A percentile compares a stretch with the other conserved stretches of the same genome.
Evolutionary conservation across 2,888 invertebrate species (phyloP).

Genomic region (Limnephilus lunatus): DNA sequence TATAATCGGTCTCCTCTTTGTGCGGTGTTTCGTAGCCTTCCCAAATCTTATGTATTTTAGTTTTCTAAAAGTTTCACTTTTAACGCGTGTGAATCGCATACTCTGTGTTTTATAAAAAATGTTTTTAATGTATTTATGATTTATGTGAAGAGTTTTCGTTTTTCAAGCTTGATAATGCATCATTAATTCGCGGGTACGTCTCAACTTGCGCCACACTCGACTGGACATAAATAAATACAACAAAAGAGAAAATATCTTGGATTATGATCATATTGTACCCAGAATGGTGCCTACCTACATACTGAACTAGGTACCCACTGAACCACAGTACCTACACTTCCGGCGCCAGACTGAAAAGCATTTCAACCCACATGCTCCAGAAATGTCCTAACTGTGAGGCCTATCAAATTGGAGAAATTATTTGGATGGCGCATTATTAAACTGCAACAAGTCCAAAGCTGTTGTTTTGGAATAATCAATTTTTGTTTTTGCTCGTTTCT

Average conservation of each 20-base stretch:
- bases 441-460: no score
- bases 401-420: no score
- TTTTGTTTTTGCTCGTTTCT: no score
- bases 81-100: no score
- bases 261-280: background rate
- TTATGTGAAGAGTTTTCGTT: background rate
- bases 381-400: background rate
- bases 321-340: background rate
- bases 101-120: no score
- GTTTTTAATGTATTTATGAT: no score
- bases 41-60: no score
- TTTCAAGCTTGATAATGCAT: background rate
- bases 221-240: background rate
- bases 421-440: no score
- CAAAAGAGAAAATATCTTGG: background rate
- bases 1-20: no score
- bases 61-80: no score
- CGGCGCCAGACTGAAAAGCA: conserved; percentile 21
- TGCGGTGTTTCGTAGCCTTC: no score
- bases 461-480: no score
- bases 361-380: background rate
- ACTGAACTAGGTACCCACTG: background rate
- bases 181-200: background rate
- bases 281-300: background rate
- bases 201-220: background rate